phyloP scores from a whole-genome alignment of 2,888 invertebrate genomes.

The Syrphus vitripennis region DNA sequence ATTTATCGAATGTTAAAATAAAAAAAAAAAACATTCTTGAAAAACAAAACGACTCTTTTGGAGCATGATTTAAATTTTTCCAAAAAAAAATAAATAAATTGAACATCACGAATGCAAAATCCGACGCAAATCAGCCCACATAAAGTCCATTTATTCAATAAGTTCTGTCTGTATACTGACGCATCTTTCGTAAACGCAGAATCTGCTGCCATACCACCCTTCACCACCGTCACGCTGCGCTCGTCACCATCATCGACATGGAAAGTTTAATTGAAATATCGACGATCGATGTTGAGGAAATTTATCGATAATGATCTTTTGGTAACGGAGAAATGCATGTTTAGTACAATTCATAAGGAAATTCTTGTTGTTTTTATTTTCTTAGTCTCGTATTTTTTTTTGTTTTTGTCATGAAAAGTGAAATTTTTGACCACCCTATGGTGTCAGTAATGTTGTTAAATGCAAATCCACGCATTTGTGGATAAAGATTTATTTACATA shows the following conservation, averaged over 20 bases:
- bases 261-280: slow-evolving; percentile 71
- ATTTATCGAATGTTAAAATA: neutral
- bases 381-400: neutral
- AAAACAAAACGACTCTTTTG: slow-evolving; percentile 10
- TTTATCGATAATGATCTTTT: slow-evolving; percentile 63
- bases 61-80: slow-evolving; percentile 62
- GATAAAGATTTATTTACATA: slow-evolving; percentile 22
- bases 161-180: neutral
- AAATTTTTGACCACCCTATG: slow-evolving; percentile 59
- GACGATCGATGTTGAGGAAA: slow-evolving; percentile 65
- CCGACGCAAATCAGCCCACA: slow-evolving; percentile 30
- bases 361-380: neutral
- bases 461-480: slow-evolving; percentile 1
- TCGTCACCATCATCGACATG: neutral
- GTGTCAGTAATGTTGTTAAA: slow-evolving; percentile 20
- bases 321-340: slow-evolving; percentile 29
- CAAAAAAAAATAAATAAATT: slow-evolving; percentile 65
- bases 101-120: slow-evolving; percentile 50
- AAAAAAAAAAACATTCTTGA: neutral
- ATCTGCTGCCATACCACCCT: neutral
- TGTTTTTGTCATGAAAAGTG: slow-evolving; percentile 45
- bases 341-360: slow-evolving; percentile 6
- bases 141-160: slow-evolving; percentile 12
- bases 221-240: neutral
- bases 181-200: neutral